phyloP scores from a whole-genome alignment of 2,888 invertebrate genomes.

The Galerucella pusilla region DNA sequence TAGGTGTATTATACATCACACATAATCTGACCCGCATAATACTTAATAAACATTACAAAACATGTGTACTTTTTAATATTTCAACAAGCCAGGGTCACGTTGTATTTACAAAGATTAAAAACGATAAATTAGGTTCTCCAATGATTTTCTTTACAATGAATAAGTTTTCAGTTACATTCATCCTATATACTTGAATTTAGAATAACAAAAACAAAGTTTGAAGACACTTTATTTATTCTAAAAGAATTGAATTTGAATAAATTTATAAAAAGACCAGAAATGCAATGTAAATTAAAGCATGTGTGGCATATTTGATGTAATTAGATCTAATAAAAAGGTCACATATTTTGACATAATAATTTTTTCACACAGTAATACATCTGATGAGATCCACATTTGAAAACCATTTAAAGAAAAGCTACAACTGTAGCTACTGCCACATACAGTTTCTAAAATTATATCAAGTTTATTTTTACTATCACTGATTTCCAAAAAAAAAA shows the following conservation, averaged over 20 bases:
- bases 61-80: too few species aligned
- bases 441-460: conserved; percentile 1
- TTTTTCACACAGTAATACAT: background rate
- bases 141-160: too few species aligned
- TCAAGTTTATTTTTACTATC: background rate
- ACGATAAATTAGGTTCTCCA: too few species aligned
- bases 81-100: too few species aligned
- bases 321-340: background rate
- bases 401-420: too few species aligned
- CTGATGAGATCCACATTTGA: background rate
- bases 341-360: background rate
- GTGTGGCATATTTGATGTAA: background rate
- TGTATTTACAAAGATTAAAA: too few species aligned
- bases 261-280: background rate
- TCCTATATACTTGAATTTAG: too few species aligned
- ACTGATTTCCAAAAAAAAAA: background rate
- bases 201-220: too few species aligned
- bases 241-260: background rate
- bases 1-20: too few species aligned
- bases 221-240: too few species aligned
- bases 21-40: background rate
- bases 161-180: too few species aligned
- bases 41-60: background rate
- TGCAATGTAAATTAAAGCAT: background rate
- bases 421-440: too few species aligned